Conservation (phyloP, 2,888 invertebrate genomes). For the Gordius sp. region DNA sequence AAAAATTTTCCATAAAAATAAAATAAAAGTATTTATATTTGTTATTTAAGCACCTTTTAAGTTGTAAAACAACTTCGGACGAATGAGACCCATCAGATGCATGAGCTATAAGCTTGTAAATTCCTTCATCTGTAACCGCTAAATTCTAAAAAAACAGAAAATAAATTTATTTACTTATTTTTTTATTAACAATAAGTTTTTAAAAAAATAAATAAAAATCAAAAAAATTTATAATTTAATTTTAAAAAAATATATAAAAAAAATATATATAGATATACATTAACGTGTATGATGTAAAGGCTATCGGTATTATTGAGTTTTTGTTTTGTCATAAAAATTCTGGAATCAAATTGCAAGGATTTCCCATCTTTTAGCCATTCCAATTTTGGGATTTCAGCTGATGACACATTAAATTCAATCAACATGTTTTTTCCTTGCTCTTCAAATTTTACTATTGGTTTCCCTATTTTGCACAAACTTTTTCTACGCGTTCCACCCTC, state of each 20-base stretch:
- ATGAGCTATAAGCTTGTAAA: not conserved
- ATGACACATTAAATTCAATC: constrained; percentile 8
- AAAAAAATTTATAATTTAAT: not conserved
- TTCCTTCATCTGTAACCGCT: not conserved
- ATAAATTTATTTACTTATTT: not conserved
- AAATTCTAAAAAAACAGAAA: not conserved
- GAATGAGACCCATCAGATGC: not conserved
- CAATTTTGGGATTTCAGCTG: not conserved
- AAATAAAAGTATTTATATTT: not conserved
- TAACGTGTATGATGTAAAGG: not conserved
- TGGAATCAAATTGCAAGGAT: not conserved
- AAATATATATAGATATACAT: not conserved
- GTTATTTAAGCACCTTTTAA: constrained; percentile 1
- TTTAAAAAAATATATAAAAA: not conserved
- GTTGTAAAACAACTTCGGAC: not conserved
- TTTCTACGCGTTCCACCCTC: not conserved
- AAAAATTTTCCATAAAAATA: not conserved
- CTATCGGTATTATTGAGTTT: not conserved
- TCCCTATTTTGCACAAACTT: not conserved
- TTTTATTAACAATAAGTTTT: not conserved
- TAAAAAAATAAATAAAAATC: not conserved
- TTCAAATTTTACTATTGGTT: not conserved
- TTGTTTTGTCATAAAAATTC: not conserved
- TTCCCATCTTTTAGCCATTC: not conserved
- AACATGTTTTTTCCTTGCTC: not conserved